Evolutionary conservation across 2,113 vertebrate genomes (phyloP).

Genomic region (Pungitius pungitius): DNA sequence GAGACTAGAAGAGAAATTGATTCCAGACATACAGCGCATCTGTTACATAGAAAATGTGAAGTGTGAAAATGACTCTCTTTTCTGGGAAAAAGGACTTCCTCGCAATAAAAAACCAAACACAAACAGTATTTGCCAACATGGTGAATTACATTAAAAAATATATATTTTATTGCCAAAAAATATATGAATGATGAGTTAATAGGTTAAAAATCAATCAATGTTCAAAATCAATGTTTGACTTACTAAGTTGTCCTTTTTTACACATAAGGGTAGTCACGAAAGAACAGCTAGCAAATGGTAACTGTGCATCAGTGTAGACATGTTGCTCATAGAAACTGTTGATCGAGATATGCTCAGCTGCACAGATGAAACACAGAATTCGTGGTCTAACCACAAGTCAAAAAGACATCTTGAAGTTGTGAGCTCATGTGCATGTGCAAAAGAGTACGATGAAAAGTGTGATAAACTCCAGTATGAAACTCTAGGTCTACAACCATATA

Average conservation of each 20-base stretch:
- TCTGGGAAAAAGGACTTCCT: neutral
- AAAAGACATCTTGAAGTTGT: constrained; percentile 16
- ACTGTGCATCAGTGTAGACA: neutral
- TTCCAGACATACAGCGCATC: neutral
- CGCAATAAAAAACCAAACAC: neutral
- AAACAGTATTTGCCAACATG: neutral
- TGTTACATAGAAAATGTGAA: neutral
- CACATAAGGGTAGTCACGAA: neutral
- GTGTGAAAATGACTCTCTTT: neutral
- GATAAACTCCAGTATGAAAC: constrained; percentile 13
- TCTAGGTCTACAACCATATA: neutral
- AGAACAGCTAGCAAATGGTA: neutral
- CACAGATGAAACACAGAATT: neutral
- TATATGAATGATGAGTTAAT: no score
- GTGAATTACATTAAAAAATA: neutral
- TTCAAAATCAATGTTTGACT: neutral
- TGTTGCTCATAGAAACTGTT: neutral
- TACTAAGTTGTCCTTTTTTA: neutral
- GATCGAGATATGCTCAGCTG: neutral
- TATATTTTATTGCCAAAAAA: neutral
- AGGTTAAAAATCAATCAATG: neutral
- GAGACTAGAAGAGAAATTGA: neutral
- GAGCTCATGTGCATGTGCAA: neutral
- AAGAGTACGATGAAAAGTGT: neutral
- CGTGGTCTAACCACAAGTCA: constrained; percentile 15